These are phyloP conservation scores for Elephantulus edwardii DNA, from an alignment of 2,113 vertebrate species.

Conservation along the genomic window DNA sequence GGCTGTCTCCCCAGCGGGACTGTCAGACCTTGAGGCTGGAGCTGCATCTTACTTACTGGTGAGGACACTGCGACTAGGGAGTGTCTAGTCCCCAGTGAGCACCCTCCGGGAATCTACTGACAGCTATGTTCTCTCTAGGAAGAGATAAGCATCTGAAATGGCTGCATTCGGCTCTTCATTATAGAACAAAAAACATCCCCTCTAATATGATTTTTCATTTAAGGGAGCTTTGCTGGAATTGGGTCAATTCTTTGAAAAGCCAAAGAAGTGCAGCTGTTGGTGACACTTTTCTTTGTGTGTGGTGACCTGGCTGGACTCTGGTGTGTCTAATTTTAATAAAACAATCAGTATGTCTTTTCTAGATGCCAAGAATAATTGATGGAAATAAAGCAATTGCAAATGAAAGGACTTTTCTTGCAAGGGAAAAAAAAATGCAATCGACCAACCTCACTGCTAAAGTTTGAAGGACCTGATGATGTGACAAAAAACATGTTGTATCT, in stretches of 20 bases:
- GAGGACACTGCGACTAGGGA: neutral
- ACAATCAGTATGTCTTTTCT: constrained; percentile 32
- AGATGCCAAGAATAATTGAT: constrained; percentile 59
- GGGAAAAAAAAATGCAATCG: neutral
- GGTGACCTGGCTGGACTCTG: constrained; percentile 17
- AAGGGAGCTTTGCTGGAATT: neutral
- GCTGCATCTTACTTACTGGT: neutral
- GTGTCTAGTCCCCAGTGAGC: neutral
- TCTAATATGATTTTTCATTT: neutral
- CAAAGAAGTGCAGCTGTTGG: constrained; percentile 21
- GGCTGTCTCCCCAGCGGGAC: neutral
- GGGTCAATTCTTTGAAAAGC: constrained; percentile 20
- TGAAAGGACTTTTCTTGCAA: constrained; percentile 44
- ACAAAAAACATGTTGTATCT: neutral
- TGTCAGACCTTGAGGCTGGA: neutral
- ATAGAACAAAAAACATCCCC: neutral
- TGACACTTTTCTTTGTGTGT: neutral
- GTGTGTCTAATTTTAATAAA: neutral
- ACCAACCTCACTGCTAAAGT: neutral
- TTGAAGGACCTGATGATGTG: neutral
- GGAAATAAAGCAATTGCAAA: constrained; percentile 43
- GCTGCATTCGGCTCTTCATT: neutral
- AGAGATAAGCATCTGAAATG: neutral
- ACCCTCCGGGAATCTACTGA: neutral
- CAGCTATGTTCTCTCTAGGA: neutral